Base-by-base conservation (phyloP, 2,113 vertebrate genomes). In the Sander lucioperca region DNA sequence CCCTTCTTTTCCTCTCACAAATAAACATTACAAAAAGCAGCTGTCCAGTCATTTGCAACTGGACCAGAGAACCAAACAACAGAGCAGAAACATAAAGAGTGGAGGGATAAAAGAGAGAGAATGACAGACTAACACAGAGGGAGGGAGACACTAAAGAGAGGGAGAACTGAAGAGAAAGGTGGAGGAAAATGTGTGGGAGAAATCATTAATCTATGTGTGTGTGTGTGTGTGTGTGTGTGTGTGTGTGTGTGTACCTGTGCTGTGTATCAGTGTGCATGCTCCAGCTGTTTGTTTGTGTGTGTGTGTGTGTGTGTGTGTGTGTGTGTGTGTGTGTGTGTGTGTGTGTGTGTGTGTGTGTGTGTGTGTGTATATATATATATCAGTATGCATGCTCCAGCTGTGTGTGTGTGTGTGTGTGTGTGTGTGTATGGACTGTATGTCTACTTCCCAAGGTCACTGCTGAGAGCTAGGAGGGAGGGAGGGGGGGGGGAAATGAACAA, bases 391-490 rank as follows among this genome's bases (percentile, higher is more conserved):
- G 36, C 36, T 36, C 6, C 36, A 36, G 36, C 36, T 82, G 80
- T 80, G 70, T 51, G 79, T 36, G 84, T 58, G 25, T 48, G 58
- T 66, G 45, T 70, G 59, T 59, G 18, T 79, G 36, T 43, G 64
- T 51, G 65, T 67, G 62, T 59, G 48, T 77, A 73, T 54, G 18
- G 79, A 85, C 84, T 82, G 73, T 57, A 79, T 43, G 86, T 86
- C 88, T 89, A 73, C 79, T 72, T 90, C 82, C 80, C 92, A 92
- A 93, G 92, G 92, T 93, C 90, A 92, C 85, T 84, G 92, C 88
- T 54, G 82, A 82, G 83, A 89, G 91, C 83, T 57, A 12, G 66
- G 66, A 83, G 82, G 86, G 83, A 70, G 72, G 77, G 59, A 19
- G 3, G n/a, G 66, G 83, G 71, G 21, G 1, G n/a, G 83, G 81